Percentiles rank a stretch among this genome's conserved stretches.
These are phyloP conservation scores for Dicerorhinus sumatrensis DNA, from an alignment of 2,113 vertebrate species.

Conservation along the genomic window DNA sequence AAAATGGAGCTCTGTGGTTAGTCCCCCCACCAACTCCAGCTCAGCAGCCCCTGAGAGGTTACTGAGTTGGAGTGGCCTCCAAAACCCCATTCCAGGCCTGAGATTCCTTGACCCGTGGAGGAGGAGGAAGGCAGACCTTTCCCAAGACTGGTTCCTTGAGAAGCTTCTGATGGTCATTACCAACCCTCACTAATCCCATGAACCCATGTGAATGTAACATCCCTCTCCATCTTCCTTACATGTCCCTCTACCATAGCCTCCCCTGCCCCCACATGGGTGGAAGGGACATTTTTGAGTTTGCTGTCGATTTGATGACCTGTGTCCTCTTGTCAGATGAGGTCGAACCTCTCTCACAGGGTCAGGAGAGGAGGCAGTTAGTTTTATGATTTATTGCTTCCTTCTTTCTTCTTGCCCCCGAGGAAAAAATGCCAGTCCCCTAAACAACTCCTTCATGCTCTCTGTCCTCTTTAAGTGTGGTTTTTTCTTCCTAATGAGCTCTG, in stretches of 20 bases:
- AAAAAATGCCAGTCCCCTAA: not conserved
- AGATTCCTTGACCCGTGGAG: not conserved
- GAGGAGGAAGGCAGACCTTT: not conserved
- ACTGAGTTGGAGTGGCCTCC: not conserved
- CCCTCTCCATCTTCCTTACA: not conserved
- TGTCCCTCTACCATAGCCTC: fast-evolving
- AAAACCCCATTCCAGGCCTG: not conserved
- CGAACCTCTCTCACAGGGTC: not conserved
- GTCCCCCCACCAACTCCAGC: not conserved
- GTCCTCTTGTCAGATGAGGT: not conserved
- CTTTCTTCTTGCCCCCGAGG: not conserved
- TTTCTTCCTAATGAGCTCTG: constrained; percentile 37
- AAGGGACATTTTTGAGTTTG: not conserved
- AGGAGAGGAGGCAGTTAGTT: not conserved
- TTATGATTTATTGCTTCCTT: not conserved
- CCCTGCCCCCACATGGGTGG: no score
- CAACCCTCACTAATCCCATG: not conserved
- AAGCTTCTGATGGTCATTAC: not conserved
- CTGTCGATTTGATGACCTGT: not conserved
- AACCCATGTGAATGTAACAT: not conserved
- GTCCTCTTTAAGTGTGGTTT: not conserved
- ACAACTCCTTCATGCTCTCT: not conserved
- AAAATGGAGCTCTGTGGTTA: not conserved
- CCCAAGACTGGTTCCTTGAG: not conserved
- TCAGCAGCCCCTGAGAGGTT: not conserved